Percentiles rank a stretch among this genome's conserved stretches.
phyloP scores from a whole-genome alignment of 2,888 invertebrate genomes.

The Hemaris fuciformis region DNA sequence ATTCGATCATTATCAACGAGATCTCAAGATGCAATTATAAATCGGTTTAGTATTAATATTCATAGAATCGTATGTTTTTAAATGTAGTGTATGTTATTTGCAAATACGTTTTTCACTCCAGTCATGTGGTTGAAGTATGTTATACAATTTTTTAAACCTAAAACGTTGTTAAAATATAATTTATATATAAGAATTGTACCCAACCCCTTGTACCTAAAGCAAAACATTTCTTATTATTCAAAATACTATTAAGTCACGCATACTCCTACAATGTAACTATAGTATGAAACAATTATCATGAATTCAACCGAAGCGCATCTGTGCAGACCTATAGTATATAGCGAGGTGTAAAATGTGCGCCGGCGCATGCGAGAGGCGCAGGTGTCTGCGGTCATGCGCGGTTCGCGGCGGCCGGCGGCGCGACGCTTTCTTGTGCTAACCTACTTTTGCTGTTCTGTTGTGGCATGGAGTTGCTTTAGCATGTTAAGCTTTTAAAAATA shows the following conservation, averaged over 20 bases:
- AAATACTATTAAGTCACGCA: too few species aligned
- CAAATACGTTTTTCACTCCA: too few species aligned
- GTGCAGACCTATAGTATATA: neutral
- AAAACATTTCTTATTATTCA: neutral
- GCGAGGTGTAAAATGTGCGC: neutral
- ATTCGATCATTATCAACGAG: too few species aligned
- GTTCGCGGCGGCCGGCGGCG: constrained; percentile 32
- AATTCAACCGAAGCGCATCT: neutral
- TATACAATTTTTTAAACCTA: too few species aligned
- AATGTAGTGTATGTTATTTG: too few species aligned
- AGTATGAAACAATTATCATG: neutral
- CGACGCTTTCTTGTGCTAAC: constrained; percentile 73
- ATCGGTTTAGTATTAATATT: too few species aligned
- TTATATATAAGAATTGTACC: too few species aligned
- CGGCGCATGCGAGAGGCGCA: constrained; percentile 25
- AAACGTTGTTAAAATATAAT: too few species aligned
- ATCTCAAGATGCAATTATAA: too few species aligned
- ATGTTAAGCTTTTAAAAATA: constrained; percentile 11
- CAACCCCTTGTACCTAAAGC: neutral
- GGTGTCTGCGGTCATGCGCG: constrained; percentile 34
- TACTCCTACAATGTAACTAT: too few species aligned
- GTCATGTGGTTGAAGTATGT: too few species aligned
- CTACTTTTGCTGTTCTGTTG: constrained; percentile 55
- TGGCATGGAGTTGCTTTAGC: constrained; percentile 36
- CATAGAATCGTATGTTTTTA: too few species aligned